phyloP scores from a whole-genome alignment of 2,797 vertebrate species.

The Gorsachius magnificus region DNA sequence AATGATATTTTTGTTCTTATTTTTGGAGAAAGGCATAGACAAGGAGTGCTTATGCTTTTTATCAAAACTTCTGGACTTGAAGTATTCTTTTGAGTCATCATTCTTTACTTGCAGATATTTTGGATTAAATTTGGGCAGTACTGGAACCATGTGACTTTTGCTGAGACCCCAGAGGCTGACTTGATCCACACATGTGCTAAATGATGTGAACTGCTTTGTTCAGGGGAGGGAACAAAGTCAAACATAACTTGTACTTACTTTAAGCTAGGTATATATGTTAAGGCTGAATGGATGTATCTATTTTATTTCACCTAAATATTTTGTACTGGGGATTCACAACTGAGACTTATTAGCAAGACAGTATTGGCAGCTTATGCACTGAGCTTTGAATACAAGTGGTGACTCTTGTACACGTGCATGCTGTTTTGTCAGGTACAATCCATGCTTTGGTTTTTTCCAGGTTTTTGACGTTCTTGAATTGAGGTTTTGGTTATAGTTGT shows the following conservation, averaged over 20 bases:
- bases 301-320: background rate
- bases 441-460: background rate
- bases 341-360: background rate
- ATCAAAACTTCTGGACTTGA: background rate
- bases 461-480: background rate
- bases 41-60: background rate
- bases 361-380: background rate
- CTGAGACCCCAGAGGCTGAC: background rate
- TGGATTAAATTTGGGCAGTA: background rate
- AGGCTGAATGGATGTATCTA: background rate
- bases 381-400: background rate
- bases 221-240: background rate
- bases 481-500: background rate
- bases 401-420: accelerated
- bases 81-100: background rate
- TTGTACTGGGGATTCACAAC: background rate
- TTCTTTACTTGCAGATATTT: background rate
- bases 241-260: background rate
- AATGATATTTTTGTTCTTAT: background rate
- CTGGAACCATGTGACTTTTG: background rate
- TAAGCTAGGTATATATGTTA: background rate
- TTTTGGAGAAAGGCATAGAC: background rate
- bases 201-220: background rate
- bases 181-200: background rate
- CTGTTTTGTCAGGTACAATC: background rate